Conservation (phyloP, 1,140 invertebrate species). For the Ceratina japonica region DNA sequence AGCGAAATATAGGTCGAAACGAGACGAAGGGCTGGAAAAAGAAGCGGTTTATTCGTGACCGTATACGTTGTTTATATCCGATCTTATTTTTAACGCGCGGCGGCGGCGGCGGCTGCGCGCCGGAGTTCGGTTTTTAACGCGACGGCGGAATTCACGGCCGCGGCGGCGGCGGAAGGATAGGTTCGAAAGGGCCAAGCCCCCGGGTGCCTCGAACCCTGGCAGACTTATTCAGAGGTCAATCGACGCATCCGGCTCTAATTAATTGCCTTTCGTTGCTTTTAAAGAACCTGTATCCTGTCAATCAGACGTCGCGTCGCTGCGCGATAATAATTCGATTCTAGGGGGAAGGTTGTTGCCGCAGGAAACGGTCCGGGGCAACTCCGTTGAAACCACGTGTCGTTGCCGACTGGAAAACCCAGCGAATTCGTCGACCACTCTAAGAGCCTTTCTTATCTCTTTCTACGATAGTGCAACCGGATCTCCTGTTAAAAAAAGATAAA, state of each 20-base stretch:
- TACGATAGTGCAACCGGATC: too few relatives aligned
- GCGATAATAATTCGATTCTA: conserved; percentile 47
- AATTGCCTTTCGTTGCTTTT: conserved; percentile 69
- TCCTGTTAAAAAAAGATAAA: too few relatives aligned
- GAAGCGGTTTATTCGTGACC: neutral
- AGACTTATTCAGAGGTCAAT: conserved; percentile 69
- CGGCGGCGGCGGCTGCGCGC: too few relatives aligned
- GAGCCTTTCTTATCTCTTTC: too few relatives aligned
- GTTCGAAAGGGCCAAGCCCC: conserved; percentile 66
- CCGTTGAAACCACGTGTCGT: neutral
- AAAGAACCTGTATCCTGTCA: conserved; percentile 70
- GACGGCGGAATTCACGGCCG: neutral
- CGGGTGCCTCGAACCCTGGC: conserved; percentile 54
- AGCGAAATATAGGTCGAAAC: too few relatives aligned
- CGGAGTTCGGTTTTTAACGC: neutral
- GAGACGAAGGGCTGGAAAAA: neutral
- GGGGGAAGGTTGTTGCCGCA: conserved; percentile 51
- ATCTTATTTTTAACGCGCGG: too few relatives aligned
- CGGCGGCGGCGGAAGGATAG: conserved; percentile 10
- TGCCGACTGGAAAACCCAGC: too few relatives aligned
- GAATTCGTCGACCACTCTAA: too few relatives aligned
- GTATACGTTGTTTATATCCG: too few relatives aligned
- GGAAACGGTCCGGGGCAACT: conserved; percentile 58
- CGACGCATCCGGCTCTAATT: conserved; percentile 75
- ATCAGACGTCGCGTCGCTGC: conserved; percentile 18